phyloP scores from a whole-genome alignment of 2,113 vertebrate species.

The Columbina picui region DNA sequence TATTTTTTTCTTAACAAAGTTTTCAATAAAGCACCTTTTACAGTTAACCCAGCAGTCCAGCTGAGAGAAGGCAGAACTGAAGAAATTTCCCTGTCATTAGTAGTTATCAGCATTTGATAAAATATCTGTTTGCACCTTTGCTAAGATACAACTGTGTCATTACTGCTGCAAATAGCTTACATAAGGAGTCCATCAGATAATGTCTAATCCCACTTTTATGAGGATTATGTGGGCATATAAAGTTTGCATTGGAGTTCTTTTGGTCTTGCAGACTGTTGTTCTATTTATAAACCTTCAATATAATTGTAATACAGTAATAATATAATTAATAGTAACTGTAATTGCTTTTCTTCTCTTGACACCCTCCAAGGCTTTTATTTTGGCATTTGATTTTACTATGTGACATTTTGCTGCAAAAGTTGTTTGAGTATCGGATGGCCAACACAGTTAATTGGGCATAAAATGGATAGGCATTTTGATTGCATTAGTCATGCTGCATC shows the following conservation, averaged over 20 bases:
- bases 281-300: conserved; percentile 15
- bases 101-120: conserved; percentile 7
- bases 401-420: conserved; percentile 1
- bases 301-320: background rate
- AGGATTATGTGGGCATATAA: background rate
- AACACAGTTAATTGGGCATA: background rate
- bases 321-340: background rate
- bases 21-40: conserved; percentile 2
- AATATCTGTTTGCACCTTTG: background rate
- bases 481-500: background rate
- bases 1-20: background rate
- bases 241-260: background rate
- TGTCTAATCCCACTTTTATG: background rate
- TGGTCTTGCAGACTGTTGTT: background rate
- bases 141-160: background rate
- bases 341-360: background rate
- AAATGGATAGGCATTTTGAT: background rate
- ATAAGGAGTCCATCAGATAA: background rate
- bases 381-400: conserved; percentile 42
- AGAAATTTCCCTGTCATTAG: background rate
- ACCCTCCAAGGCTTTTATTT: background rate
- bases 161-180: fast-evolving
- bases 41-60: background rate
- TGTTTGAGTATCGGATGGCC: background rate
- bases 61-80: background rate